Evolutionary conservation across 2,888 invertebrate species (phyloP).

Genomic region (Marronus borbonicus): DNA sequence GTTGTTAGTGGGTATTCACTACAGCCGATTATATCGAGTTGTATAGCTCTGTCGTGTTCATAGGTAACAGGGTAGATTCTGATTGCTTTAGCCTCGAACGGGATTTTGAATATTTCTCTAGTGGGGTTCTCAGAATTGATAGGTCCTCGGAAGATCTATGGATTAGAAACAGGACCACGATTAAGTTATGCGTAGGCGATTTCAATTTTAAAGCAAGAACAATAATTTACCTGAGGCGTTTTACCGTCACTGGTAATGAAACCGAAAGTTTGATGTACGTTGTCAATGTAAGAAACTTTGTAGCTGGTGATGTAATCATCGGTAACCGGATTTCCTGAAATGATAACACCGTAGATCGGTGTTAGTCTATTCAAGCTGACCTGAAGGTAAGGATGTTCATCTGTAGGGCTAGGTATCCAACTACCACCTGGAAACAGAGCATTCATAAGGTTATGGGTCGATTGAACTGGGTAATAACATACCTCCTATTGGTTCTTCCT

Average conservation of each 20-base stretch:
- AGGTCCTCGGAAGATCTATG: slow-evolving; percentile 82
- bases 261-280: slow-evolving; percentile 61
- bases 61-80: slow-evolving; percentile 84
- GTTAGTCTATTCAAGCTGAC: slow-evolving; percentile 74
- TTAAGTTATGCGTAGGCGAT: neutral
- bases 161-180: neutral
- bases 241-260: slow-evolving; percentile 57
- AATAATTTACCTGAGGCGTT: slow-evolving; percentile 70
- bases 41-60: slow-evolving; percentile 77
- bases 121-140: slow-evolving; percentile 74
- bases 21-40: slow-evolving; percentile 86
- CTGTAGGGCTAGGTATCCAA: slow-evolving; percentile 79
- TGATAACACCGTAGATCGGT: slow-evolving; percentile 82
- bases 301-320: slow-evolving; percentile 86
- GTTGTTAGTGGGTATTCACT: slow-evolving; percentile 58
- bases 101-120: slow-evolving; percentile 78
- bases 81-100: slow-evolving; percentile 83
- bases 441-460: neutral
- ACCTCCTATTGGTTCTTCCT: slow-evolving; percentile 64
- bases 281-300: slow-evolving; percentile 81
- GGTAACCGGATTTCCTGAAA: slow-evolving; percentile 80
- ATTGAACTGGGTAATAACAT: slow-evolving; percentile 11
- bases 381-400: slow-evolving; percentile 80
- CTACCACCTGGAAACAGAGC: slow-evolving; percentile 71
- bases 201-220: neutral